Percentiles rank a stretch among this genome's conserved stretches.
Evolutionary conservation across 2,888 invertebrate species (phyloP).

Genomic region (Melieria crassipennis): DNA sequence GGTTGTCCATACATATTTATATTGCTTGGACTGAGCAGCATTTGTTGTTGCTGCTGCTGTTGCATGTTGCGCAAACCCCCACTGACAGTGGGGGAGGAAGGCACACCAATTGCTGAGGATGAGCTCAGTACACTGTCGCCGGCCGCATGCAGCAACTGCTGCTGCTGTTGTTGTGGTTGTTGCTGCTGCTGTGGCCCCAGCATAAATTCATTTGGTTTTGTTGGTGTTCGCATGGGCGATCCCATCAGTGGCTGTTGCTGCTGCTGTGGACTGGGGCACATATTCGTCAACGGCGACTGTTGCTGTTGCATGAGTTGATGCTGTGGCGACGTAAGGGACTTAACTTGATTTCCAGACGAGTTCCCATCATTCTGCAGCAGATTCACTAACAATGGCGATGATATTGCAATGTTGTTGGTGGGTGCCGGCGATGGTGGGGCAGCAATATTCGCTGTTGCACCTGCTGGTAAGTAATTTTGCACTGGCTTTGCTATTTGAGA

Average conservation of each 20-base stretch:
- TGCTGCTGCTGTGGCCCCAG: conserved; percentile 45
- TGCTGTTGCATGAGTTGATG: conserved; percentile 41
- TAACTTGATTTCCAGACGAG: conserved; percentile 50
- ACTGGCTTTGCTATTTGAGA: conserved; percentile 42
- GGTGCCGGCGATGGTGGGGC: conserved; percentile 35
- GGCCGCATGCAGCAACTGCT: conserved; percentile 15
- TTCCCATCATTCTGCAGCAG: conserved; percentile 84
- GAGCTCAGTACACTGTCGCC: conserved; percentile 45
- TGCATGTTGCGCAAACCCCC: conserved; percentile 51
- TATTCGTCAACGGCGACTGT: conserved; percentile 45
- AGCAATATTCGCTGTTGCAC: conserved; percentile 28
- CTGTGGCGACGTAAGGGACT: conserved; percentile 53
- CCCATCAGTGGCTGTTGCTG: conserved; percentile 48
- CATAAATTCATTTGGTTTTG: conserved; percentile 53
- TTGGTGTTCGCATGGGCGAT: conserved; percentile 56
- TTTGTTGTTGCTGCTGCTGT: conserved; percentile 49
- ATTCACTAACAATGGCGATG: conserved; percentile 90
- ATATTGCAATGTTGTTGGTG: conserved; percentile 75
- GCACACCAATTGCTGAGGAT: conserved; percentile 50
- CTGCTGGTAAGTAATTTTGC: conserved; percentile 43
- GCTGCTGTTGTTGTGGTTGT: conserved; percentile 40
- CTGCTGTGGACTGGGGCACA: conserved; percentile 44
- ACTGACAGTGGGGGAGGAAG: conserved; percentile 56
- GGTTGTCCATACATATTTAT: conserved; percentile 52
- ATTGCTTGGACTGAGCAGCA: conserved; percentile 55